phyloP scores from a whole-genome alignment of 2,113 vertebrate genomes.

The Hydropotes inermis region DNA sequence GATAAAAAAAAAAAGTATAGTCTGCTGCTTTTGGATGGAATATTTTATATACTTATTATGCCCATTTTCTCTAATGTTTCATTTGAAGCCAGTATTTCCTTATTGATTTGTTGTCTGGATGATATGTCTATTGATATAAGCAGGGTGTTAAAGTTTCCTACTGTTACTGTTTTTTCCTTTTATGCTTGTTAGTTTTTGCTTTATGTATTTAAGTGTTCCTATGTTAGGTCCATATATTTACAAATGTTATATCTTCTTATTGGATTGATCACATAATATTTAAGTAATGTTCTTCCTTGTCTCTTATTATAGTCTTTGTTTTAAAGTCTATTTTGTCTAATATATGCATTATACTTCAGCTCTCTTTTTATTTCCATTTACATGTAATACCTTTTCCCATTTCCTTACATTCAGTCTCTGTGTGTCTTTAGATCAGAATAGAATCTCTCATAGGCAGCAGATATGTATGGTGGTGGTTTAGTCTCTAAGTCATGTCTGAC shows the following conservation, averaged over 20 bases:
- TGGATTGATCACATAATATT: background rate
- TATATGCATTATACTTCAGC: background rate
- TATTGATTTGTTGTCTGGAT: background rate
- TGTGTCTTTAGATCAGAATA: background rate
- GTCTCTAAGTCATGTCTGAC: background rate
- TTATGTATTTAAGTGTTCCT: background rate
- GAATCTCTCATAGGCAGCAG: background rate
- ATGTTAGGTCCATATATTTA: background rate
- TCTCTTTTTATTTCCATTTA: background rate
- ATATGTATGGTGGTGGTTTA: background rate
- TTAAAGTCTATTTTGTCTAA: background rate
- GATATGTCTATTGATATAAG: background rate
- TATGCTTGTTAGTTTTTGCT: background rate
- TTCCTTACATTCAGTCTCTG: background rate
- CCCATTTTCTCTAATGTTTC: background rate
- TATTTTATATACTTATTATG: background rate
- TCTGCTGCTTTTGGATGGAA: background rate
- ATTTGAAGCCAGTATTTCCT: background rate
- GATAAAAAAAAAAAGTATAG: background rate
- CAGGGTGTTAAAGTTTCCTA: background rate
- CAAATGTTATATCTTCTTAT: background rate
- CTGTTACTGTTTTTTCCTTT: background rate
- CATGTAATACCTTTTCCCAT: background rate
- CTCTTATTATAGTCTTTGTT: background rate
- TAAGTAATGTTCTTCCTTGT: background rate